These are phyloP conservation scores for Pituophis catenifer DNA, from an alignment of 2,113 vertebrate species.

Conservation along the genomic window DNA sequence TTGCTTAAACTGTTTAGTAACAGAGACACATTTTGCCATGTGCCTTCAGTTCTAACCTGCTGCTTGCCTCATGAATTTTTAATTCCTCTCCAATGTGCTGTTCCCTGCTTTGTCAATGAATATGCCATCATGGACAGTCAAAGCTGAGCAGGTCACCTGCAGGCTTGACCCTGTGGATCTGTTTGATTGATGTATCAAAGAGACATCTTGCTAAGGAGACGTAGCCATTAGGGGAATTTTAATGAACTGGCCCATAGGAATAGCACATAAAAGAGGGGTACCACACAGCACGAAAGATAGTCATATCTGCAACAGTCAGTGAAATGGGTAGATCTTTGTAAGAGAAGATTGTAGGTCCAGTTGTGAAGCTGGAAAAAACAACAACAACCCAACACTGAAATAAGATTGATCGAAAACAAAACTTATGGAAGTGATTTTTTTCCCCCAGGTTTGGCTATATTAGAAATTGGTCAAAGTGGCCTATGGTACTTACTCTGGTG, in stretches of 20 bases:
- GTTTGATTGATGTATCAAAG: slow-evolving; percentile 44
- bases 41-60: not conserved
- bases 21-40: not conserved
- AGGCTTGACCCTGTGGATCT: slow-evolving; percentile 2
- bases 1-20: slow-evolving; percentile 3
- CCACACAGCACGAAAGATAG: slow-evolving; percentile 5
- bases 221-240: slow-evolving; percentile 33
- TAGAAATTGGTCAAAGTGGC: not conserved
- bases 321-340: slow-evolving; percentile 25
- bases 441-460: not conserved
- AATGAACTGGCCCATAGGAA: slow-evolving; percentile 28
- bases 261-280: slow-evolving; percentile 18
- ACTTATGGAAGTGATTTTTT: not conserved
- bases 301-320: slow-evolving; percentile 8
- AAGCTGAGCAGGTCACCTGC: slow-evolving; percentile 28
- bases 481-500: not conserved
- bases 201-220: slow-evolving; percentile 44
- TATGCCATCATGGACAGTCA: slow-evolving; percentile 19
- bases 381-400: not conserved
- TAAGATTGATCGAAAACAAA: not conserved
- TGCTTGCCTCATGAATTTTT: not conserved
- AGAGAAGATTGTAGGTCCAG: not conserved
- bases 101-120: not conserved
- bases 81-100: not conserved
- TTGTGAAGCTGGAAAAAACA: not conserved